Evolutionary conservation across 2,888 invertebrate species (phyloP).

Genomic region (Coleophora flavipennella): DNA sequence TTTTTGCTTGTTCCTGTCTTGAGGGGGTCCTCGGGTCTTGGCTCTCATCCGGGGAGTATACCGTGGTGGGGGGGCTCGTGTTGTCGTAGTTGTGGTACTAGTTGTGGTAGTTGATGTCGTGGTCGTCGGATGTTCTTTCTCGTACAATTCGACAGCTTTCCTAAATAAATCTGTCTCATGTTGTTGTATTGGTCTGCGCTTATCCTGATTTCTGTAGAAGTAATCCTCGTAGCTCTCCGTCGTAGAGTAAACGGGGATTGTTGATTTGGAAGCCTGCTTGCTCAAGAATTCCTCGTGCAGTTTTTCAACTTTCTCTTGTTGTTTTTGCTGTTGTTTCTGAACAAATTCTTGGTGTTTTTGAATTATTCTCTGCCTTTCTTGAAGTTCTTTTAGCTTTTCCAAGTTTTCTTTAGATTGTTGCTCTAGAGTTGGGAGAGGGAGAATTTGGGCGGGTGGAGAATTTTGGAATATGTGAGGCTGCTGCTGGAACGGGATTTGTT

Average conservation of each 20-base stretch:
- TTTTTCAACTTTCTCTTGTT: slow-evolving; percentile 81
- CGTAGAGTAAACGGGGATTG: slow-evolving; percentile 62
- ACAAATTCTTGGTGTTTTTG: slow-evolving; percentile 84
- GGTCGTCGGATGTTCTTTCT: slow-evolving; percentile 78
- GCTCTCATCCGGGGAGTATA: slow-evolving; percentile 46
- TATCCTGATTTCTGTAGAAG: slow-evolving; percentile 48
- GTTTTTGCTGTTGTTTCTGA: slow-evolving; percentile 84
- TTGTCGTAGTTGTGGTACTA: slow-evolving; percentile 66
- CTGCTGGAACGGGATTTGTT: slow-evolving; percentile 58
- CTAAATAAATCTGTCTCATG: slow-evolving; percentile 77
- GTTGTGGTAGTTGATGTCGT: slow-evolving; percentile 79
- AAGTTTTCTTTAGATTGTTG: slow-evolving; percentile 75
- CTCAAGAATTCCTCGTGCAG: slow-evolving; percentile 80
- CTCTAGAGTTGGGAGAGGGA: slow-evolving; percentile 20
- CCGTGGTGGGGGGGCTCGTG: slow-evolving; percentile 46
- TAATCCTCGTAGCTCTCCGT: slow-evolving; percentile 62
- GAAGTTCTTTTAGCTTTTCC: slow-evolving; percentile 77
- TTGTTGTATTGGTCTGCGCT: slow-evolving; percentile 69
- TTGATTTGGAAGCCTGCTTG: slow-evolving; percentile 76
- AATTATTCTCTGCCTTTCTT: slow-evolving; percentile 80
- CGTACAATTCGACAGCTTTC: slow-evolving; percentile 77
- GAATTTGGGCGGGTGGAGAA: slow-evolving; percentile 43
- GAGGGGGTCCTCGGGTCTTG: slow-evolving; percentile 53
- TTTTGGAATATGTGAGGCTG: slow-evolving; percentile 47
- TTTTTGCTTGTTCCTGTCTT: slow-evolving; percentile 70